phyloP scores from a whole-genome alignment of 2,888 invertebrate genomes.

The Chrysina gloriosa region DNA sequence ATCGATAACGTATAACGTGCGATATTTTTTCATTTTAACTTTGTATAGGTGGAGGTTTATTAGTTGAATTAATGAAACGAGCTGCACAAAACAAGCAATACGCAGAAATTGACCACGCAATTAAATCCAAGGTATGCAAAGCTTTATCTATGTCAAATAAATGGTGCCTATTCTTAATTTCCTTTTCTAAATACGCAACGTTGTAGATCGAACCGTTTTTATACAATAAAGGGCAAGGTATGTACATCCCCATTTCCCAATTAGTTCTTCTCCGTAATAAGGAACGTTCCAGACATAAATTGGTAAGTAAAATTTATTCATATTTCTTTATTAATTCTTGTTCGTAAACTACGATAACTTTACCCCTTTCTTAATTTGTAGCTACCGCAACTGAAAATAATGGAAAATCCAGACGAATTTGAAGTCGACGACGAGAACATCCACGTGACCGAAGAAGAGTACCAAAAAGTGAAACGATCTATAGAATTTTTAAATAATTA shows the following conservation, averaged over 20 bases:
- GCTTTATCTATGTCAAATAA: no score
- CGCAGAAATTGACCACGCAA: slow-evolving; percentile 92
- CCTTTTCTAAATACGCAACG: no score
- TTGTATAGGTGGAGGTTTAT: slow-evolving; percentile 93
- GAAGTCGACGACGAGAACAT: slow-evolving; percentile 84
- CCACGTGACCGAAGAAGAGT: slow-evolving; percentile 68
- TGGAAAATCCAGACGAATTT: slow-evolving; percentile 89
- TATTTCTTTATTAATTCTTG: not conserved
- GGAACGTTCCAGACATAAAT: slow-evolving; percentile 83
- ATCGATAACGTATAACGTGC: not conserved
- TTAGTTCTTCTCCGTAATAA: slow-evolving; percentile 88
- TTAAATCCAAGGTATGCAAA: slow-evolving; percentile 80
- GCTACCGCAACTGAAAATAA: slow-evolving; percentile 79
- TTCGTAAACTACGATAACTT: no score
- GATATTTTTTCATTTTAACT: slow-evolving; percentile 43
- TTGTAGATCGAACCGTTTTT: slow-evolving; percentile 84
- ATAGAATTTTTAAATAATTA: no score
- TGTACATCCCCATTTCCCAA: slow-evolving; percentile 89
- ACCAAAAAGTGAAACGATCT: slow-evolving; percentile 61
- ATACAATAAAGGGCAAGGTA: slow-evolving; percentile 93
- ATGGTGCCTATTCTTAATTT: no score
- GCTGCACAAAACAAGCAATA: slow-evolving; percentile 91
- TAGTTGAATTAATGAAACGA: slow-evolving; percentile 93
- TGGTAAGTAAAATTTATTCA: slow-evolving; percentile 67
- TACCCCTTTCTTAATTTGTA: no score